These are phyloP conservation scores for Melierax canorus DNA, from an alignment of 2,113 vertebrate species.

Conservation along the genomic window DNA sequence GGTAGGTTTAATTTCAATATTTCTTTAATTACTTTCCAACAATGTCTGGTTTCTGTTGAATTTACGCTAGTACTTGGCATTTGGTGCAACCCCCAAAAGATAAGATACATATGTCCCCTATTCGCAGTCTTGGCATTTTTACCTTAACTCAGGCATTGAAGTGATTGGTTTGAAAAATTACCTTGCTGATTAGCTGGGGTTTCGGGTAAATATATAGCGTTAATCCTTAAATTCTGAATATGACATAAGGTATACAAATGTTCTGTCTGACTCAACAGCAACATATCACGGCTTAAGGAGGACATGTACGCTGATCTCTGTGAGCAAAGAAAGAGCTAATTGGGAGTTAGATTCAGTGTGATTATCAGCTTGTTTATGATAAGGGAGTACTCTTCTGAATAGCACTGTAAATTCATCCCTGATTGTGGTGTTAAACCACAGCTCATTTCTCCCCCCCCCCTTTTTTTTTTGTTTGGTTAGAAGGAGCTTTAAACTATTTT, in stretches of 20 bases:
- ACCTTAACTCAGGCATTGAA: slow-evolving; percentile 68
- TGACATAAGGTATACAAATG: slow-evolving; percentile 64
- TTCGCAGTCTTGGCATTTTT: slow-evolving; percentile 77
- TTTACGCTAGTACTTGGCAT: slow-evolving; percentile 73
- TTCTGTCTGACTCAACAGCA: slow-evolving; percentile 51
- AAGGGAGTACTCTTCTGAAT: slow-evolving; percentile 75
- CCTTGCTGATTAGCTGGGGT: slow-evolving; percentile 70
- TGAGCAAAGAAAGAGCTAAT: slow-evolving; percentile 71
- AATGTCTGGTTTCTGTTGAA: slow-evolving; percentile 77
- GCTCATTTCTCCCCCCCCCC: not conserved
- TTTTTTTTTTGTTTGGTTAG: slow-evolving; percentile 20
- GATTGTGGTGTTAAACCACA: slow-evolving; percentile 70
- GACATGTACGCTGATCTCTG: slow-evolving; percentile 48
- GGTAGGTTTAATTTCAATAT: slow-evolving; percentile 75
- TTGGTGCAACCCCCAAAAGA: slow-evolving; percentile 75
- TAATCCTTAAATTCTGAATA: slow-evolving; percentile 68
- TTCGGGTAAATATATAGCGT: slow-evolving; percentile 62
- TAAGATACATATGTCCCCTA: slow-evolving; percentile 78
- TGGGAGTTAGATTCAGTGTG: slow-evolving; percentile 76
- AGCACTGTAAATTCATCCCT: slow-evolving; percentile 76
- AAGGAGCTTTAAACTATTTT: slow-evolving; percentile 67
- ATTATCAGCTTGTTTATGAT: slow-evolving; percentile 81
- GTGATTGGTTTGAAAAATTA: slow-evolving; percentile 71
- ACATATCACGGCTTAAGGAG: slow-evolving; percentile 69
- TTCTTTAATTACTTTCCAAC: slow-evolving; percentile 78